Percentiles rank a stretch among this genome's conserved stretches.
Evolutionary conservation across 2,888 invertebrate species (phyloP).

Genomic region (Aphidoletes aphidimyza): DNA sequence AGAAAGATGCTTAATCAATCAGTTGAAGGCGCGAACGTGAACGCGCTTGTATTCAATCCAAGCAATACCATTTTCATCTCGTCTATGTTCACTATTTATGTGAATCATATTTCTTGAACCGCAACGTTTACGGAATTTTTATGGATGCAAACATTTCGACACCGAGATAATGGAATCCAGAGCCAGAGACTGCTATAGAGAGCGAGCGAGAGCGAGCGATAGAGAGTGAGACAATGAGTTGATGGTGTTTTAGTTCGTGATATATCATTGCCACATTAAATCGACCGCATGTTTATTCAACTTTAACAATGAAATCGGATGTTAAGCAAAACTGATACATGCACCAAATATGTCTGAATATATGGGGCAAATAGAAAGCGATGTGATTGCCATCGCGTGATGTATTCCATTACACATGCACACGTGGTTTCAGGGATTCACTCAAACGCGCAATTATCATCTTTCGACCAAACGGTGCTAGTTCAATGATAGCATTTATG

Average conservation of each 20-base stretch:
- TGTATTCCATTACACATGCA: background rate
- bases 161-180: background rate
- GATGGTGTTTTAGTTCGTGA: background rate
- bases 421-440: background rate
- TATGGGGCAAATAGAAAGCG: background rate
- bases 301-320: background rate
- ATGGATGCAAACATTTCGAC: background rate
- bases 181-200: too few species aligned
- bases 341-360: background rate
- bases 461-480: too few species aligned
- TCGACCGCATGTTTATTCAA: constrained; percentile 43
- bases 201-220: too few species aligned
- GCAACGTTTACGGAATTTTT: constrained; percentile 46
- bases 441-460: too few species aligned
- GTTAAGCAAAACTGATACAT: constrained; percentile 2
- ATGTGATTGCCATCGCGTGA: background rate
- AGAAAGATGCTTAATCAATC: constrained; percentile 11
- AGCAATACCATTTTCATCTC: background rate
- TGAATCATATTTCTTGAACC: constrained; percentile 32
- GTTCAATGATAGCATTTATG: too few species aligned
- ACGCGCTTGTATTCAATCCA: too few species aligned
- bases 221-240: too few species aligned
- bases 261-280: constrained; percentile 31
- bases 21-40: background rate
- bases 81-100: constrained; percentile 23